Conservation (phyloP, 2,797 vertebrate genomes). For the Dendrocincla tyrannina region DNA sequence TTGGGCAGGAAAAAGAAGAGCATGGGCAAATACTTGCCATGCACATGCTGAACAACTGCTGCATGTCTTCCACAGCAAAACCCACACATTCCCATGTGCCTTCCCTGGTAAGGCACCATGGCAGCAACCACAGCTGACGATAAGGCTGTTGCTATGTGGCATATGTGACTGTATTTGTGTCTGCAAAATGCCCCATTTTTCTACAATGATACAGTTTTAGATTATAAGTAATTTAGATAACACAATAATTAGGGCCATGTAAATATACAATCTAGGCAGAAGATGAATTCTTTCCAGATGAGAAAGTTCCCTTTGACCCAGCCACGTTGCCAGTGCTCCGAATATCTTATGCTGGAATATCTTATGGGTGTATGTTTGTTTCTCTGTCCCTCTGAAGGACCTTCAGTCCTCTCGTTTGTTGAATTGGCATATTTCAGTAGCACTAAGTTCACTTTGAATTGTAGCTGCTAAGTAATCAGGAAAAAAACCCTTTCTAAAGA, state of each 20-base stretch:
- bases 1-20: not conserved
- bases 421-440: not conserved
- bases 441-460: slow-evolving; percentile 17
- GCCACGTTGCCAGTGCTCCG: not conserved
- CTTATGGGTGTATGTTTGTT: not conserved
- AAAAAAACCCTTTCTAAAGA: not conserved
- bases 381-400: not conserved
- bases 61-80: not conserved
- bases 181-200: not conserved
- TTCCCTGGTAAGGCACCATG: rapidly evolving
- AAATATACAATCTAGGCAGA: not conserved
- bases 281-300: not conserved
- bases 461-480: not conserved
- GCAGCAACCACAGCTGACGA: not conserved
- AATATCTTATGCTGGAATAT: not conserved
- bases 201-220: not conserved
- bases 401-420: slow-evolving; percentile 11
- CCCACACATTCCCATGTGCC: rapidly evolving
- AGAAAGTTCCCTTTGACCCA: slow-evolving; percentile 31
- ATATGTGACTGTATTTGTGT: not conserved
- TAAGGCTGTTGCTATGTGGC: not conserved
- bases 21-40: not conserved
- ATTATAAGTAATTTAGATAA: slow-evolving; percentile 13
- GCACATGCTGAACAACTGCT: not conserved
- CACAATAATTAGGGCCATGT: not conserved